These are phyloP conservation scores for Psittacula cyanocephala DNA, from an alignment of 2,113 vertebrate species.

Conservation along the genomic window DNA sequence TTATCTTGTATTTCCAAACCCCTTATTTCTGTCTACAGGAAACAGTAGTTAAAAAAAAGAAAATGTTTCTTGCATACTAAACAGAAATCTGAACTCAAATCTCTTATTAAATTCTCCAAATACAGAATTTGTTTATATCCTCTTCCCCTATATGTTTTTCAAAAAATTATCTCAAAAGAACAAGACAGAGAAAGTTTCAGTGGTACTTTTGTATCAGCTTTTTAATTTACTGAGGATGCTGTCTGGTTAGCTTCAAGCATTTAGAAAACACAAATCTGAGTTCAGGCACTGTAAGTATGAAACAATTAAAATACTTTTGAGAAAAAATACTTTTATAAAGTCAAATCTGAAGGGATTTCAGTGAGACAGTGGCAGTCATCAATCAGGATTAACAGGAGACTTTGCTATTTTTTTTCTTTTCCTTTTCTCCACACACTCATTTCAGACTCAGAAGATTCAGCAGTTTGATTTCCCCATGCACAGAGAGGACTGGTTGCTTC, in stretches of 20 bases:
- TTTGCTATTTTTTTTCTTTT: not conserved
- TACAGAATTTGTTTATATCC: not conserved
- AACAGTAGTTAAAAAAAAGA: not conserved
- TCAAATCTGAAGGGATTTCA: not conserved
- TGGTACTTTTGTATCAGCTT: not conserved
- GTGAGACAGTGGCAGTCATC: not conserved
- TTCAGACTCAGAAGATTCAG: conserved; percentile 3
- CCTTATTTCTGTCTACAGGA: not conserved
- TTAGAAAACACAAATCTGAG: not conserved
- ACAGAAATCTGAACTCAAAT: not conserved
- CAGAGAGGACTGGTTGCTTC: not conserved
- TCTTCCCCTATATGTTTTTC: not conserved
- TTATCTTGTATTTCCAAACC: not conserved
- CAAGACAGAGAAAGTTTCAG: not conserved
- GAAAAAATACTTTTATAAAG: conserved; percentile 1
- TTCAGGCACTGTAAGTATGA: not conserved
- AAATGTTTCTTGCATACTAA: not conserved
- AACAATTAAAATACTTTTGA: conserved; percentile 34
- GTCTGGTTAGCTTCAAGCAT: not conserved
- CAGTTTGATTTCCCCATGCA: conserved; percentile 23
- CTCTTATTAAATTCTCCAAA: not conserved
- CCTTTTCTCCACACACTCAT: not conserved
- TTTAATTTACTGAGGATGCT: not conserved
- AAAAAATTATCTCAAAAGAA: not conserved
- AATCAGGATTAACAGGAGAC: conserved; percentile 7